Conservation (phyloP, 2,113 vertebrate genomes). For the Tachysurus fulvidraco region DNA sequence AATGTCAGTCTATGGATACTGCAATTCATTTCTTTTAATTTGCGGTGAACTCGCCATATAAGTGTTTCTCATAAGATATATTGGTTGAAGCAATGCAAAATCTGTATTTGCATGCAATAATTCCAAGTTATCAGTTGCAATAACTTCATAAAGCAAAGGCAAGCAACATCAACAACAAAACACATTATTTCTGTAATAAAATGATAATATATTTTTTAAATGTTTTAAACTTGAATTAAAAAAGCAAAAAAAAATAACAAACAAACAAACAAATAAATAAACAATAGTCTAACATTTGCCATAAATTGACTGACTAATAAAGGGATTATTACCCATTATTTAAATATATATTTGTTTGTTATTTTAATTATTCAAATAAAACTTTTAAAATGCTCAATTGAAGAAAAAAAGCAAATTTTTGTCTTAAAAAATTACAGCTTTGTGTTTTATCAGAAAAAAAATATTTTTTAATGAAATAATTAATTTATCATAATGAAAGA, state of each 20-base stretch:
- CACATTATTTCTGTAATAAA: neutral
- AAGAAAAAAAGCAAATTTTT: too few relatives aligned
- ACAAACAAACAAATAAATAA: too few relatives aligned
- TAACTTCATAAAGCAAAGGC: neutral
- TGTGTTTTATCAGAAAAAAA: too few relatives aligned
- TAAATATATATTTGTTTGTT: too few relatives aligned
- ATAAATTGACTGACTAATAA: too few relatives aligned
- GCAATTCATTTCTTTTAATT: neutral
- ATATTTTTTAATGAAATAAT: too few relatives aligned
- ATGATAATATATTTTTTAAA: neutral
- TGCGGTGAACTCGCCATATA: neutral
- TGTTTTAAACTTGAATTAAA: neutral
- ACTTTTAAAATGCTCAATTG: too few relatives aligned
- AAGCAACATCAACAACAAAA: neutral
- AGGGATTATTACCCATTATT: too few relatives aligned
- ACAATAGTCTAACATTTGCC: too few relatives aligned
- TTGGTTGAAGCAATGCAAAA: neutral
- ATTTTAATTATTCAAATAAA: too few relatives aligned
- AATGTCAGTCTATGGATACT: neutral
- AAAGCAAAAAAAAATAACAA: neutral
- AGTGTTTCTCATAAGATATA: neutral
- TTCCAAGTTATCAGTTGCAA: neutral
- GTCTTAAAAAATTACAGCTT: too few relatives aligned
- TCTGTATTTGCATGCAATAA: neutral
- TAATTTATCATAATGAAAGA: neutral